Base-by-base conservation (phyloP, 2,888 invertebrate genomes). In the Orchesellides sinensis region DNA sequence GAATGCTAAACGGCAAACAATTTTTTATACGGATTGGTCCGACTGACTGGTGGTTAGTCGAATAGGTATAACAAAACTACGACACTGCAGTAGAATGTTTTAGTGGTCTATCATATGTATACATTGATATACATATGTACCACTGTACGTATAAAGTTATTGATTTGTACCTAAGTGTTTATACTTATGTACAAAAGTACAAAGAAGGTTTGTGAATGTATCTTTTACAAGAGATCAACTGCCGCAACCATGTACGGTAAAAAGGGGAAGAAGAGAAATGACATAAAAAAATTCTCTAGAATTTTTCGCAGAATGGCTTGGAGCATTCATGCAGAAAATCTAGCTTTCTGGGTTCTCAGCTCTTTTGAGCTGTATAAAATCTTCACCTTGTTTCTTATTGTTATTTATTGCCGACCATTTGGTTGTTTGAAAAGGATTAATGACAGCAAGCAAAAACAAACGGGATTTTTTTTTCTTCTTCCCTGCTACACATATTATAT, bases 311-410 rank as follows among this genome's bases (percentile, higher is more conserved):
- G 72, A 80, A 80, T 80, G 80, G 65, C 72, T 80, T 63, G 72
- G 47, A 72, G 80, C 80, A 80, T 72, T 80, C 72, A 80, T 80
- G 80, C 80, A 72, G 80, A 80, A 80, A 72, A 80, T 80, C 65
- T 80, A 80, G 70, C 72, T 80, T 80, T 70, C 80, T 80, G 63
- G 78, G 80, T 70, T 80, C 80, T 80, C 80, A 80, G 80, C 80
- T 72, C 80, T 66, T 72, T 54, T 80, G 72, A 72, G 80, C 72
- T 45, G 45, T 52, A 72, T 23, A 80, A 80, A 80, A 80, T 80
- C 80, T 80, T 80, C 80, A 72, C 80, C 80, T 80, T 80, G 80
- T 72, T 80, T 80, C 80, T 80, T 80, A 80, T 80, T 80, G 80
- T 80, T 80, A 80, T 80, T 80, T 80, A 80, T 80, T 80, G 72